Percentiles rank a stretch among this genome's conserved stretches.
Conservation (phyloP, 2,113 vertebrate species). For the Myrmecobius fasciatus region DNA sequence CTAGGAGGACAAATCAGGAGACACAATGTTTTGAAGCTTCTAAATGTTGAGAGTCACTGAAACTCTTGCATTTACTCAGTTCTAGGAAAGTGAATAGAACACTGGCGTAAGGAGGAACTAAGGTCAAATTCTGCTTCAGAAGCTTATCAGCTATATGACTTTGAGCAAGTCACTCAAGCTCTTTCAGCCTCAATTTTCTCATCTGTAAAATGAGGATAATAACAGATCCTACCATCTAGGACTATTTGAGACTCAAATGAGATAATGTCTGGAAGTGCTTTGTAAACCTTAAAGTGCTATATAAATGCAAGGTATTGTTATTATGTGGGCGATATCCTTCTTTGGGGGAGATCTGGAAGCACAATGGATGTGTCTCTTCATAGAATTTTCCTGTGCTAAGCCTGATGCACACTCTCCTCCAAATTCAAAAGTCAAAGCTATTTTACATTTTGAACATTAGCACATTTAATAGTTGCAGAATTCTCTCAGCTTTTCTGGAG, state of each 20-base stretch:
- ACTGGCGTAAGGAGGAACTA: background rate
- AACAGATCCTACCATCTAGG: background rate
- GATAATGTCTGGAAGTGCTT: background rate
- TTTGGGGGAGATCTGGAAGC: background rate
- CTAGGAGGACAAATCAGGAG: constrained; percentile 12
- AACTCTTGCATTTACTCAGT: background rate
- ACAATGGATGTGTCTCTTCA: background rate
- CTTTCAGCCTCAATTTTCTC: background rate
- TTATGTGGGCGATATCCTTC: background rate
- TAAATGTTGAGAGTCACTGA: background rate
- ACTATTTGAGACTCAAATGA: background rate
- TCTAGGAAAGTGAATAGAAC: background rate
- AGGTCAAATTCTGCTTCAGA: background rate
- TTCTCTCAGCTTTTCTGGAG: constrained; percentile 17
- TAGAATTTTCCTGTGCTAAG: background rate
- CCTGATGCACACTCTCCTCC: background rate
- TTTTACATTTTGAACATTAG: background rate
- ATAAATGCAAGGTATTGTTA: background rate
- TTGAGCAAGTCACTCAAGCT: background rate
- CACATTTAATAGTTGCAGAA: constrained; percentile 26
- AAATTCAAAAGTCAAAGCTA: constrained; percentile 8
- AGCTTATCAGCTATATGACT: no score
- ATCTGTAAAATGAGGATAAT: background rate
- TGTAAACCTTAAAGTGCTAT: background rate
- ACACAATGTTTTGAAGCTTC: background rate